These are phyloP conservation scores for Limnephilus rhombicus DNA, from an alignment of 2,888 invertebrate genomes.

Conservation along the genomic window DNA sequence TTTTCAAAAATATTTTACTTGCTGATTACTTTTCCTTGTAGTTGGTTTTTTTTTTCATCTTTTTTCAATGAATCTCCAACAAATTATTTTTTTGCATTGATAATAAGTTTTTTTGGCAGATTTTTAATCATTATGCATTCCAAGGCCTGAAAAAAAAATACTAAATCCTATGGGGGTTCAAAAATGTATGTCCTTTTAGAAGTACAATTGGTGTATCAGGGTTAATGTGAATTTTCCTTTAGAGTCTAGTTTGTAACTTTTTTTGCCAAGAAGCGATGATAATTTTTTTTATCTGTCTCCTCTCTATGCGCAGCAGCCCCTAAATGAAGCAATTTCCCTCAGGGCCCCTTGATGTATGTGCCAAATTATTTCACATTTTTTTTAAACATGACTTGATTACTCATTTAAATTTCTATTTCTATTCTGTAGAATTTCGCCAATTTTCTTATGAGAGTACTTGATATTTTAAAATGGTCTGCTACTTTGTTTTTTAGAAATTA, in stretches of 20 bases:
- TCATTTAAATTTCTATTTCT: background rate
- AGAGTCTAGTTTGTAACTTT: background rate
- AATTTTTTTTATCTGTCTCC: no score
- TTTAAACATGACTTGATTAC: background rate
- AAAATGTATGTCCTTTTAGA: no score
- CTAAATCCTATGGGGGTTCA: no score
- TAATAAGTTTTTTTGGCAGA: no score
- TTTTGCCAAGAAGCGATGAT: background rate
- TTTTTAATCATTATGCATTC: no score
- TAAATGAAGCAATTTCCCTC: no score
- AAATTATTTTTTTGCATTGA: background rate
- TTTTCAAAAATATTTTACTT: background rate
- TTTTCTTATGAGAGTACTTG: background rate
- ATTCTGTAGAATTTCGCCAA: background rate
- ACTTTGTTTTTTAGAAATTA: background rate
- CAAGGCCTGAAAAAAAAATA: no score
- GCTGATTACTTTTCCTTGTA: background rate
- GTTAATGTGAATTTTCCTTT: background rate
- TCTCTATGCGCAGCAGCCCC: no score
- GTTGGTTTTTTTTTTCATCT: background rate
- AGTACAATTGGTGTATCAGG: no score
- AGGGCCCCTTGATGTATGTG: no score
- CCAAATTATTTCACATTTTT: no score
- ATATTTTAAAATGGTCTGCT: background rate
- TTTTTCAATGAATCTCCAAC: background rate